phyloP scores from a whole-genome alignment of 2,888 invertebrate genomes.

The Emesis furor region DNA sequence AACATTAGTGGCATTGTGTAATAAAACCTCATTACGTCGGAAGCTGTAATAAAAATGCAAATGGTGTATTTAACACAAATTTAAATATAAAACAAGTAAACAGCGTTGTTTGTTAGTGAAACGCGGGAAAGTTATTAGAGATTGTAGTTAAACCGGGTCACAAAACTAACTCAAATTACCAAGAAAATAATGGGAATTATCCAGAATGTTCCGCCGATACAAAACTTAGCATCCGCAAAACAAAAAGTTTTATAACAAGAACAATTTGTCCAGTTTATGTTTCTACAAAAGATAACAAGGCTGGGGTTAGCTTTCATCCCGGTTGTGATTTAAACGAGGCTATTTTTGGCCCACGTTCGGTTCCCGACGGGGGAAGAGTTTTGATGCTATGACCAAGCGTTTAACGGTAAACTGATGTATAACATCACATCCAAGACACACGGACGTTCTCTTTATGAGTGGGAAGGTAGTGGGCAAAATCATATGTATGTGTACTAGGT shows the following conservation, averaged over 20 bases:
- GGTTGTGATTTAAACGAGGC: not conserved
- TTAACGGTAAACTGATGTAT: no score
- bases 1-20: not conserved
- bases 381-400: no score
- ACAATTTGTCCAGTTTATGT: slow-evolving; percentile 77
- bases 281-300: slow-evolving; percentile 74
- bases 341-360: not conserved
- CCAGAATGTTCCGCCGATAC: slow-evolving; percentile 30
- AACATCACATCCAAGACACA: no score
- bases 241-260: slow-evolving; percentile 74
- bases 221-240: slow-evolving; percentile 50
- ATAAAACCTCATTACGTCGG: not conserved
- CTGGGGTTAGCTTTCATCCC: slow-evolving; percentile 35
- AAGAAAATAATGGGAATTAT: slow-evolving; percentile 2
- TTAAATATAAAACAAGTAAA: not conserved
- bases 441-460: no score
- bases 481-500: no score
- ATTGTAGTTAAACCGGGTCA: slow-evolving; percentile 48
- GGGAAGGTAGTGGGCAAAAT: no score
- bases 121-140: not conserved
- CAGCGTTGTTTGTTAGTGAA: not conserved
- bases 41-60: not conserved
- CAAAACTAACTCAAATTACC: slow-evolving; percentile 38
- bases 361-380: not conserved
- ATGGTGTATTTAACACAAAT: not conserved